Percentiles rank a stretch among this genome's conserved stretches.
Evolutionary conservation across 2,888 invertebrate genomes (phyloP).

Genomic region (Drosophila falleni): DNA sequence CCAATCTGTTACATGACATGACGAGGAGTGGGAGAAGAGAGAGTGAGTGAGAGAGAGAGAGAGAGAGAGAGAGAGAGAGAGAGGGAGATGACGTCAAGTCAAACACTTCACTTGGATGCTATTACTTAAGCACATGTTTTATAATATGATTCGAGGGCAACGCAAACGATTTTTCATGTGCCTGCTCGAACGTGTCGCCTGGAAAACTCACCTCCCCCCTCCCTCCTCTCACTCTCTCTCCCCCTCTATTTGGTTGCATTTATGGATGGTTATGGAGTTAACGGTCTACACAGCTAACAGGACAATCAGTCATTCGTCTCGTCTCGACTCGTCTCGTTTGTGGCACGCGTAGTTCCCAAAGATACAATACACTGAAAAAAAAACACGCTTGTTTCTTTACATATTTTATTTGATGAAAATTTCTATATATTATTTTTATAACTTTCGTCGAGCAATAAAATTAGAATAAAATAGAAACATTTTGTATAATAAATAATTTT

Average conservation of each 20-base stretch:
- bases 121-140: slow-evolving; percentile 82
- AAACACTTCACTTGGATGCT: slow-evolving; percentile 71
- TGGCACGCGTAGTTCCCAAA: slow-evolving; percentile 33
- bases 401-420: too few species aligned
- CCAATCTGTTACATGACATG: slow-evolving; percentile 79
- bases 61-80: too few species aligned
- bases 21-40: background rate
- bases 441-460: too few species aligned
- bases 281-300: slow-evolving; percentile 27
- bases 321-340: slow-evolving; percentile 30
- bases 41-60: background rate
- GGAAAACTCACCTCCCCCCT: slow-evolving; percentile 2
- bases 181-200: slow-evolving; percentile 72
- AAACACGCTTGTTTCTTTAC: background rate
- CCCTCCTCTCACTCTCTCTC: background rate
- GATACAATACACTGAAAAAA: slow-evolving; percentile 1
- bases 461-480: too few species aligned
- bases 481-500: too few species aligned
- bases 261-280: slow-evolving; percentile 53
- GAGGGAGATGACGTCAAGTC: slow-evolving; percentile 50
- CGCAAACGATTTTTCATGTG: slow-evolving; percentile 75
- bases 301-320: slow-evolving; percentile 63
- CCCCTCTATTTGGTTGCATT: slow-evolving; percentile 36
- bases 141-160: slow-evolving; percentile 68
- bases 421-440: too few species aligned